Evolutionary conservation across 2,113 vertebrate genomes (phyloP), one percentile per base, ranked within the genome.

Genomic region (Amphiprion percula): DNA sequence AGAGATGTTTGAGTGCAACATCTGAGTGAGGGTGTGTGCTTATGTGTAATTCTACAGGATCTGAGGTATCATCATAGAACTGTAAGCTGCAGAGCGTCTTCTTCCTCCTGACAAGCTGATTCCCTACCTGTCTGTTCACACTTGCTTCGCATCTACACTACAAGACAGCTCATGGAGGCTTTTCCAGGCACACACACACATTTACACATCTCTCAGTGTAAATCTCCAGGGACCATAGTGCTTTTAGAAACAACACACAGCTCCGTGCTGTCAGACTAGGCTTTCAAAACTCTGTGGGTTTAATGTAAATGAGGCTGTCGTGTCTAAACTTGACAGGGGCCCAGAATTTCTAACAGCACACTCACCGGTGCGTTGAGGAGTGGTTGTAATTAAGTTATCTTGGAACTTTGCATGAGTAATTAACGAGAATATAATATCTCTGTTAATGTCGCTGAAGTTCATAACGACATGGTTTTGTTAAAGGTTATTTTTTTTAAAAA

Each of bases 51-150:
- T 30, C 6, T 30, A 5, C 30, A 30, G 30, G 11, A 68, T 59
- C 15, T 28, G 12, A 16, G 19, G 9, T 10, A 44, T 37, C 24
- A 17, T 19, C 39, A 17, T 26, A 26, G 24, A 61, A 26, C n/a
- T 41, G 52, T 37, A 50, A 30, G 15, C 11, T 60, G n/a, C 21
- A 63, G 33, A 56, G 39, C 61, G 10, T 50, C 19, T 30, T 61
- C 37, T 63, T 54, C 54, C 10, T 68, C 21, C 53, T 56, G 76
- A 80, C 68, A 86, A 71, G 44, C 50, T 55, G 65, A 74, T 84
- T 84, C 83, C 80, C 77, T 59, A 78, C 78, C 53, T 79, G 67
- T 83, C 75, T 78, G 77, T 83, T 79, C n/a, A 28, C 24, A 0
- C 68, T 49, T 46, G 39, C 39, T 33, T 47, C 1, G 0, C 58